phyloP scores from a whole-genome alignment of 1,140 invertebrate genomes.

The Heliconius congener region DNA sequence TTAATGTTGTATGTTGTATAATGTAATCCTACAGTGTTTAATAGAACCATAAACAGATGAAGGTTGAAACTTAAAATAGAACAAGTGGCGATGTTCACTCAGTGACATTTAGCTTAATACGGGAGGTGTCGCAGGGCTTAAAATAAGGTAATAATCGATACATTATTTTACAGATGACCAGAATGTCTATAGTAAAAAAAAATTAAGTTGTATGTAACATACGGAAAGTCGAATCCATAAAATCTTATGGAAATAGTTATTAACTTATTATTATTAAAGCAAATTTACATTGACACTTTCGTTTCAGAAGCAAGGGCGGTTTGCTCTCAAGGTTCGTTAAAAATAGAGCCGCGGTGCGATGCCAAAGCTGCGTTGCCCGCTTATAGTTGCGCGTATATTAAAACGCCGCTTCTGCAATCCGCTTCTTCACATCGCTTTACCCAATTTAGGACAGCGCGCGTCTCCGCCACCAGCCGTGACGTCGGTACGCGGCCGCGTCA shows the following conservation, averaged over 20 bases:
- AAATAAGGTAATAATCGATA: constrained; percentile 6
- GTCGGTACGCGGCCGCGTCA: constrained; percentile 15
- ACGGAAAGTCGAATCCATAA: background rate
- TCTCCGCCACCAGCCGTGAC: constrained; percentile 41
- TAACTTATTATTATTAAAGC: constrained; percentile 6
- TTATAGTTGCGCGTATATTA: constrained; percentile 64
- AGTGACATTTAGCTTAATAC: constrained; percentile 11
- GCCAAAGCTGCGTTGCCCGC: constrained; percentile 72
- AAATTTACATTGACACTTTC: constrained; percentile 57
- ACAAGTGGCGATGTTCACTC: background rate
- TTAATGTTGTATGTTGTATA: background rate
- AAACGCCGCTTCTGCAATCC: constrained; percentile 48
- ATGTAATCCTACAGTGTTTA: background rate
- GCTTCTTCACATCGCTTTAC: constrained; percentile 49
- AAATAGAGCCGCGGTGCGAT: constrained; percentile 74
- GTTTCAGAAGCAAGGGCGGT: constrained; percentile 74
- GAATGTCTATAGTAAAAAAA: background rate
- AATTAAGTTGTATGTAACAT: background rate
- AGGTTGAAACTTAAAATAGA: constrained; percentile 11
- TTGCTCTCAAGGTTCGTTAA: constrained; percentile 77
- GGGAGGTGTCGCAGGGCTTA: background rate
- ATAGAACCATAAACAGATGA: constrained; percentile 13
- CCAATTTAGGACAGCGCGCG: constrained; percentile 56
- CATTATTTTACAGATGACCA: background rate
- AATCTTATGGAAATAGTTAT: background rate